Percentiles rank a stretch among this genome's conserved stretches.
Conservation (phyloP, 2,113 vertebrate species). For the Neopipo cinnamomea region DNA sequence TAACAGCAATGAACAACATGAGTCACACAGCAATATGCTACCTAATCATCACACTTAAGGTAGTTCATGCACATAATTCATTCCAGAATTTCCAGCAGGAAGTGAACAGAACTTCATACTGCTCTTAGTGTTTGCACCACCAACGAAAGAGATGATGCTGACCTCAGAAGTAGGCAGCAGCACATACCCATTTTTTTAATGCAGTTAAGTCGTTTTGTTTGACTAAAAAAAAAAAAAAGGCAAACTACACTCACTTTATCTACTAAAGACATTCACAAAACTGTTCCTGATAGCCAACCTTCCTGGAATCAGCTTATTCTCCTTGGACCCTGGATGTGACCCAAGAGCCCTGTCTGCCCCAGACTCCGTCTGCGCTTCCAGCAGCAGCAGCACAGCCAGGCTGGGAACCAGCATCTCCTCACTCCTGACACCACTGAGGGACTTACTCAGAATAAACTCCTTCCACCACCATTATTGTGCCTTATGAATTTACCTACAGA, state of each 20-base stretch:
- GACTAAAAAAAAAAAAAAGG: not conserved
- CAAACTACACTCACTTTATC: not conserved
- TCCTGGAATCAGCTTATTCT: not conserved
- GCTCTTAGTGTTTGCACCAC: not conserved
- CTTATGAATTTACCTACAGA: not conserved
- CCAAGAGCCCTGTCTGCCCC: not conserved
- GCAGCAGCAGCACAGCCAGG: not conserved
- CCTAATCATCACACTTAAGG: not conserved
- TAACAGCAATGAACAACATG: not conserved
- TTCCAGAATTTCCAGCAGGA: not conserved
- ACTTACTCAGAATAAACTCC: not conserved
- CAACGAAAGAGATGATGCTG: not conserved
- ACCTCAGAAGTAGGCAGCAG: not conserved
- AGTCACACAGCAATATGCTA: not conserved
- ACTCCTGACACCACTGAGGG: not conserved
- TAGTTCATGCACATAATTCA: not conserved
- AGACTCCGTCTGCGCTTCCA: not conserved
- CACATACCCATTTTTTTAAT: fast-evolving
- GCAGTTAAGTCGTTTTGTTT: not conserved
- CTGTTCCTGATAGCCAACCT: not conserved
- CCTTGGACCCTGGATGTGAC: not conserved
- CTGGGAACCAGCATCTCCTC: not conserved
- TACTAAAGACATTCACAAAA: not conserved
- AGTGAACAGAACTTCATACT: not conserved
- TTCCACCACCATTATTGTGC: not conserved